Evolutionary conservation across 2,797 vertebrate genomes (phyloP).

Genomic region (Benthosema pterotum): DNA sequence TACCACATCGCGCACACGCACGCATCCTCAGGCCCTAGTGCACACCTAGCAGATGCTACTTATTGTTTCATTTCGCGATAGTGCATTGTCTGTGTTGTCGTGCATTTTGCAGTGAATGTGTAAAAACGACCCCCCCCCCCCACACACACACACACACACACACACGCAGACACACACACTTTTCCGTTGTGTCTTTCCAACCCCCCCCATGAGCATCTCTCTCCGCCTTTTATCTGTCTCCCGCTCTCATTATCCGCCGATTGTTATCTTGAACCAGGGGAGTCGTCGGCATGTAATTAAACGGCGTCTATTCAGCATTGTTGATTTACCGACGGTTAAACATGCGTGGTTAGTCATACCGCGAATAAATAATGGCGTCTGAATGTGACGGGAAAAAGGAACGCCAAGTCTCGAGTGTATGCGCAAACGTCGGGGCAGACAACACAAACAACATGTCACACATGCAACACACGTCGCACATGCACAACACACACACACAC

Average conservation of each 20-base stretch:
- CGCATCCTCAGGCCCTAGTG: slow-evolving; percentile 16
- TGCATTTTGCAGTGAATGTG: slow-evolving; percentile 50
- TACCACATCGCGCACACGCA: slow-evolving; percentile 3
- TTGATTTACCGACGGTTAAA: slow-evolving; percentile 24
- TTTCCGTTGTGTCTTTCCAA: slow-evolving; percentile 22
- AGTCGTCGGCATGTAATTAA: slow-evolving; percentile 10
- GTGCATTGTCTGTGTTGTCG: slow-evolving; percentile 47
- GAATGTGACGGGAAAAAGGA: slow-evolving; percentile 12
- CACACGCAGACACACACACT: too few relatives aligned
- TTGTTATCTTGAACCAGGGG: slow-evolving; percentile 2
- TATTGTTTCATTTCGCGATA: slow-evolving; percentile 55
- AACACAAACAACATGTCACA: too few relatives aligned
- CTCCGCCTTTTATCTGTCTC: slow-evolving; percentile 5
- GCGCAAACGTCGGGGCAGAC: too few relatives aligned
- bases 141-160: too few relatives aligned
- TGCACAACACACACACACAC: neutral
- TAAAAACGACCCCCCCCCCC: slow-evolving; percentile 49
- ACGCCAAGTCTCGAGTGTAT: too few relatives aligned
- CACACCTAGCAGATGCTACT: slow-evolving; percentile 49
- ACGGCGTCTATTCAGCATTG: slow-evolving; percentile 15
- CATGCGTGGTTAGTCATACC: slow-evolving; percentile 1
- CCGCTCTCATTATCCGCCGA: slow-evolving; percentile 25
- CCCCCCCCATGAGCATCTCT: neutral
- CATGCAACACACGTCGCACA: neutral
- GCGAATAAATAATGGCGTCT: slow-evolving; percentile 23